Conservation (phyloP, 2,797 vertebrate species). For the Ciconia nigra region DNA sequence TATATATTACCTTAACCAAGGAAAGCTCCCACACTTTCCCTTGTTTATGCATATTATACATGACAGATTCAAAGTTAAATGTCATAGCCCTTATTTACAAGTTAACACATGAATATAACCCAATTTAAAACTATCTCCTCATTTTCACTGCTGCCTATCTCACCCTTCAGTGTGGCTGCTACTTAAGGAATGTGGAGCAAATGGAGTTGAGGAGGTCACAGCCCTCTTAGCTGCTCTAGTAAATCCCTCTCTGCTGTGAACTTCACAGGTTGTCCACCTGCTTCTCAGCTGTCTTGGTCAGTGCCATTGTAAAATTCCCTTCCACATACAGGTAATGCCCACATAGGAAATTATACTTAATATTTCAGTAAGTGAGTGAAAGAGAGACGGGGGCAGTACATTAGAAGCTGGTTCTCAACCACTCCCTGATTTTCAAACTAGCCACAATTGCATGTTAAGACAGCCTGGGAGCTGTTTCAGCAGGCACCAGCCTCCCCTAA, state of each 20-base stretch:
- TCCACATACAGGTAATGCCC: background rate
- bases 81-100: background rate
- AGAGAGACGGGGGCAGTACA: background rate
- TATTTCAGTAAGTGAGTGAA: background rate
- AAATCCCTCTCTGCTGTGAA: background rate
- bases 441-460: background rate
- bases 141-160: background rate
- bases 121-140: background rate
- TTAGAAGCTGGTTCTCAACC: background rate
- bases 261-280: background rate
- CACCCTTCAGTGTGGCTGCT: background rate
- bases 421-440: constrained; percentile 13
- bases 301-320: background rate
- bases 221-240: background rate
- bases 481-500: background rate
- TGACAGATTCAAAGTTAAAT: constrained; percentile 1
- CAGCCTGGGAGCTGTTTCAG: constrained; percentile 26
- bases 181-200: rapidly evolving
- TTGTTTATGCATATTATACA: background rate
- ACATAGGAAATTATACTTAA: background rate
- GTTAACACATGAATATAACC: background rate
- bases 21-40: constrained; percentile 3
- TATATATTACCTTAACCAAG: background rate
- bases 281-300: background rate
- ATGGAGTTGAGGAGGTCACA: background rate